Evolutionary conservation across 2,797 vertebrate genomes (phyloP), one percentile per base, ranked within the genome.

Genomic region (Anguilla marmorata): DNA sequence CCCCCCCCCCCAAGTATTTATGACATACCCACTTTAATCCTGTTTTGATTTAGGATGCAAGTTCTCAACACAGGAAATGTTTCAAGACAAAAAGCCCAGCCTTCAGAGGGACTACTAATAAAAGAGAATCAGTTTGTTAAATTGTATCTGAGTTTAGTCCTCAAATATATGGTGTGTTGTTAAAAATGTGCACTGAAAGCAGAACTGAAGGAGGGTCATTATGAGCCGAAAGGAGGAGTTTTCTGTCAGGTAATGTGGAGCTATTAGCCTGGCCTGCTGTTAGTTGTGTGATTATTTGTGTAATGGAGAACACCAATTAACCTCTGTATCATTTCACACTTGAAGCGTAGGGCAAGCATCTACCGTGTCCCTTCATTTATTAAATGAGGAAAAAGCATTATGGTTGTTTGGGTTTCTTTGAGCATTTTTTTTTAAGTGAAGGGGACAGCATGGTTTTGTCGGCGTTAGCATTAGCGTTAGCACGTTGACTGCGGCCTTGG

Each of bases 401-500:
- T 3, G 41, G 19, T 48, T 50, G 19, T 82, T 82, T 45, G 16
- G 79, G 6, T 82, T 82, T 76, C 30, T 19, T 76, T 48, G 21
- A n/a, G 19, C 79, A 12, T 82, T 50, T 19, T 41, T 41, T 8
- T 82, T 82, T 6, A 82, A 50, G 8, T 24, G 45, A 82, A 82
- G 1, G 0, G 79, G 8, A 50, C 7, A 50, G 84, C 89, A 1
- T 94, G 74, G 90, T 84, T 93, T 90, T 93, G 88, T 94, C 89
- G 93, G 88, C 88, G 94, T 94, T 93, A 94, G 50, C 50, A 6
- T 52, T 37, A 37, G 37, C 37, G 37, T 37, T 41, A 41, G 93
- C 94, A 94, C 94, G 91, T 90, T 93, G 92, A 93, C 90, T 7
- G 37, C 5, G 14, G 14, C 45, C 6, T 80, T 45, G 16, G 2